These are phyloP conservation scores for Eidolon helvum DNA, from an alignment of 2,113 vertebrate species.

Conservation along the genomic window DNA sequence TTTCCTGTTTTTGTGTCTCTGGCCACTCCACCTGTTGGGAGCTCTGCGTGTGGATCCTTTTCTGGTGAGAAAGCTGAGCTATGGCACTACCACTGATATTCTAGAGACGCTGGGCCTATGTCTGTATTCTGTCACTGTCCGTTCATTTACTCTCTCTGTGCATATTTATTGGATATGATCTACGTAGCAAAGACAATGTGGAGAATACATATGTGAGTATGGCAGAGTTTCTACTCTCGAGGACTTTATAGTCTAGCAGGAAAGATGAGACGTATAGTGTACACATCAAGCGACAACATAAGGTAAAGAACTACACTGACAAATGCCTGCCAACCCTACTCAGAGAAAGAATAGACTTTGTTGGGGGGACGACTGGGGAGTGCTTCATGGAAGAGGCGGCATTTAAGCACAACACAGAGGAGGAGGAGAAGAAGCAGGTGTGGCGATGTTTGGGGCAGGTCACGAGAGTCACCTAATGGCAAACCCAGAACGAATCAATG, in stretches of 20 bases:
- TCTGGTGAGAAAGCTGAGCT: background rate
- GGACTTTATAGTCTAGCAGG: background rate
- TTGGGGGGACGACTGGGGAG: too few relatives aligned
- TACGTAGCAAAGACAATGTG: rapidly evolving
- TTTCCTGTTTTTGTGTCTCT: background rate
- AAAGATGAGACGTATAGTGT: background rate
- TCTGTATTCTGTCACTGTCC: background rate
- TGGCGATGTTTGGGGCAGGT: background rate
- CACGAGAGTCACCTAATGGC: background rate
- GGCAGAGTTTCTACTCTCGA: background rate
- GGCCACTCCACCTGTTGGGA: background rate
- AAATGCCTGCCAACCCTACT: too few relatives aligned
- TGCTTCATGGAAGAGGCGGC: background rate
- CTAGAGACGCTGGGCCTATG: background rate
- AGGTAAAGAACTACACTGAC: too few relatives aligned
- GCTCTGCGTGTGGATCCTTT: background rate
- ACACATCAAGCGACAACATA: too few relatives aligned
- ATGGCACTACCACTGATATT: rapidly evolving
- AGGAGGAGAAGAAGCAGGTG: background rate
- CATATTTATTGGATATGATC: background rate
- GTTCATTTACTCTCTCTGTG: background rate
- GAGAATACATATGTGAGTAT: background rate
- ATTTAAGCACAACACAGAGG: background rate
- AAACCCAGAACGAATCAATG: background rate
- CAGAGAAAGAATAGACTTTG: background rate